These are phyloP conservation scores for human (Homo sapiens) DNA, from an alignment of 2,113 vertebrate genomes.

Conservation along the genomic window DNA sequence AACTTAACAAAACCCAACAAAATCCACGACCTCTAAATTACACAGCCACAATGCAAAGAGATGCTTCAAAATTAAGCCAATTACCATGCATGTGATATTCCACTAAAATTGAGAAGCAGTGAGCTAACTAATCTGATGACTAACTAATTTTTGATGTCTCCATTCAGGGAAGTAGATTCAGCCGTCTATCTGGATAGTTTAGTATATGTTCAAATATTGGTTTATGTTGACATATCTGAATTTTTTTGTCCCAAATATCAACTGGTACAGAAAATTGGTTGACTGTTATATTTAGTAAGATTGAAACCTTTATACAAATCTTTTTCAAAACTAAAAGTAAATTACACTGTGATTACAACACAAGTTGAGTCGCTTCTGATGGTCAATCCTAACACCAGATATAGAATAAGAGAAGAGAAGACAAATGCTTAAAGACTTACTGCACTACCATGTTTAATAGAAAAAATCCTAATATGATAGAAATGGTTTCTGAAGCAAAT, in stretches of 20 bases:
- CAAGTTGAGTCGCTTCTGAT: not conserved
- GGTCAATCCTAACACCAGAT: not conserved
- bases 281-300: not conserved
- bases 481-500: not conserved
- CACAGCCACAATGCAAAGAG: not conserved
- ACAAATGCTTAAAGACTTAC: not conserved
- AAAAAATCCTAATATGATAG: not conserved
- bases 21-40: not conserved
- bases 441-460: not conserved
- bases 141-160: slow-evolving; percentile 50
- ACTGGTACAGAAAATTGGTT: not conserved
- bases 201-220: not conserved
- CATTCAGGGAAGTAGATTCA: not conserved
- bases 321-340: not conserved
- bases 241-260: not conserved
- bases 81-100: not conserved
- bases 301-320: not conserved
- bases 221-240: not conserved
- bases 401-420: not conserved
- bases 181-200: not conserved
- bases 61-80: slow-evolving; percentile 32
- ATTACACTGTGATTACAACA: not conserved
- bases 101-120: not conserved
- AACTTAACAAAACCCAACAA: not conserved
- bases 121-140: slow-evolving; percentile 35